These are phyloP conservation scores for Atopsyche davidsoni DNA, from an alignment of 1,140 invertebrate genomes.

Conservation along the genomic window DNA sequence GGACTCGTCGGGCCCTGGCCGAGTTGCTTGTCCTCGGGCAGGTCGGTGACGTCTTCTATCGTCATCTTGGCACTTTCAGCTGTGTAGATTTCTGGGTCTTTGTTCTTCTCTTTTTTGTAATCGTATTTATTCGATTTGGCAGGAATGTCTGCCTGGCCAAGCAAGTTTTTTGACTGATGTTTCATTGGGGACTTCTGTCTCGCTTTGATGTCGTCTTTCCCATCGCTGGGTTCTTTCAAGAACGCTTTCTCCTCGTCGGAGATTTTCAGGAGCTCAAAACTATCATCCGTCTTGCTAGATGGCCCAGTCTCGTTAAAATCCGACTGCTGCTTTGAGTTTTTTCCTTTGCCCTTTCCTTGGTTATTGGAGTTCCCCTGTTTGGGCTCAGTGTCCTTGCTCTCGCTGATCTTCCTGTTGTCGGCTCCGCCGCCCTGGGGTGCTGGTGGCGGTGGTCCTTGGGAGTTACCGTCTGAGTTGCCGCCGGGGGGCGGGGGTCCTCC, in stretches of 20 bases:
- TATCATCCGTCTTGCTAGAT: not conserved
- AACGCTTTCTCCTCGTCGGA: constrained; percentile 4
- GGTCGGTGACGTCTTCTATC: constrained; percentile 38
- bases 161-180: constrained; percentile 46
- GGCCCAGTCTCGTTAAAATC: not conserved
- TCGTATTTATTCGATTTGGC: constrained; percentile 48
- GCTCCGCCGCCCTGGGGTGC: not conserved
- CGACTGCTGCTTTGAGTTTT: not conserved
- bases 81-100: constrained; percentile 34
- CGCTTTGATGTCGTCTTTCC: constrained; percentile 15
- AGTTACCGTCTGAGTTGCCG: not conserved
- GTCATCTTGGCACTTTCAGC: constrained; percentile 40
- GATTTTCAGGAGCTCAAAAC: constrained; percentile 23
- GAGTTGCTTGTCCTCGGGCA: not conserved
- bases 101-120: constrained; percentile 48
- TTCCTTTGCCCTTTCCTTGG: not conserved
- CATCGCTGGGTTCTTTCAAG: not conserved
- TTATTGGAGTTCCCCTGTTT: constrained; percentile 4
- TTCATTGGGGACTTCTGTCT: constrained; percentile 18
- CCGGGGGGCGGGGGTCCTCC: not conserved
- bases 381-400: constrained; percentile 1
- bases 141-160: constrained; percentile 48
- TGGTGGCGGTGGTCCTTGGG: not conserved
- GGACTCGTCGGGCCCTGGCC: not conserved
- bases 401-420: not conserved